Conservation (phyloP, 2,888 invertebrate species). For the Leptodirus hochenwartii region DNA sequence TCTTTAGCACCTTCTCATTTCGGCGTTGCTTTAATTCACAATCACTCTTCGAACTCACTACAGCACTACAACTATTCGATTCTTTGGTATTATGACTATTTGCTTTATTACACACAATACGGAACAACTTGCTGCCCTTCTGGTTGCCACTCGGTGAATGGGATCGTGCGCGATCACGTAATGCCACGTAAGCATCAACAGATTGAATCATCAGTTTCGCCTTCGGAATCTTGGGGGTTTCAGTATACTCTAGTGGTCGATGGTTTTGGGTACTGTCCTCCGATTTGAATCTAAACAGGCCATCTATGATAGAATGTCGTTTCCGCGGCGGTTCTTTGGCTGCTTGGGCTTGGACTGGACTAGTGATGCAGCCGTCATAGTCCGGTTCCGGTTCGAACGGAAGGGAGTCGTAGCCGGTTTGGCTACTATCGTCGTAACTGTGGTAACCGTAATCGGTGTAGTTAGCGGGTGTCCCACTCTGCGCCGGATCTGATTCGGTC, state of each 20-base stretch:
- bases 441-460: slow-evolving; percentile 22
- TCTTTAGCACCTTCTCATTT: slow-evolving; percentile 17
- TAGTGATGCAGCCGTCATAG: too few relatives aligned
- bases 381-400: slow-evolving; percentile 27
- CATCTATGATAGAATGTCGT: slow-evolving; percentile 24
- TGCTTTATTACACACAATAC: too few relatives aligned
- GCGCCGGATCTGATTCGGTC: slow-evolving; percentile 7
- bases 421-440: slow-evolving; percentile 22
- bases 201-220: slow-evolving; percentile 20
- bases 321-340: slow-evolving; percentile 9
- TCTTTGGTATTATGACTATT: slow-evolving; percentile 17
- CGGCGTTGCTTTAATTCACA: slow-evolving; percentile 21
- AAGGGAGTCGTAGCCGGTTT: slow-evolving; percentile 19
- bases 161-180: slow-evolving; percentile 23
- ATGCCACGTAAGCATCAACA: slow-evolving; percentile 17
- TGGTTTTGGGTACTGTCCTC: neutral
- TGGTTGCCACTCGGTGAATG: slow-evolving; percentile 25
- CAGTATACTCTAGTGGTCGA: slow-evolving; percentile 16
- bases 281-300: slow-evolving; percentile 14
- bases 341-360: too few relatives aligned
- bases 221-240: slow-evolving; percentile 24
- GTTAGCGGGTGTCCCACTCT: slow-evolving; percentile 2
- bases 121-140: slow-evolving; percentile 13
- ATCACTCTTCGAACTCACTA: slow-evolving; percentile 22
- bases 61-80: slow-evolving; percentile 15